phyloP scores from a whole-genome alignment of 37 sponge, comb jelly and placozoan species.

The Tethya wilhelma region DNA sequence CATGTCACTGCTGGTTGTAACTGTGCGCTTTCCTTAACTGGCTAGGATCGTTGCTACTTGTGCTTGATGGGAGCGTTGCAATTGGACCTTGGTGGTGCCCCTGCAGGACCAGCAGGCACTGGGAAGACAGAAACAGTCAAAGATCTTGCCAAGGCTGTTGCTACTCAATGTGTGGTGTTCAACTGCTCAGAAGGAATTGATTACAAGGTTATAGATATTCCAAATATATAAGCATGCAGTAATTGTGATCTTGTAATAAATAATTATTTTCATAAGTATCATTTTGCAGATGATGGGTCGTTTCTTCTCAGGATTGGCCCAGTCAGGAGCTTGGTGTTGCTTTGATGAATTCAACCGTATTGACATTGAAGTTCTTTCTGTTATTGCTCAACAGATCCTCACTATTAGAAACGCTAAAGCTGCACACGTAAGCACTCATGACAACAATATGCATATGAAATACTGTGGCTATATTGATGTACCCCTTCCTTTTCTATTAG shows the following conservation, averaged over 20 bases:
- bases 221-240: background rate
- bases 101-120: constrained; percentile 99
- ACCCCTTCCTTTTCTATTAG: constrained; percentile 14
- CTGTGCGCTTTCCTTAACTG: too few relatives aligned
- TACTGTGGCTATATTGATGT: background rate
- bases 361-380: constrained; percentile 99
- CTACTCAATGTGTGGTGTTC: constrained; percentile 99
- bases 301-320: constrained; percentile 99
- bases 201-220: constrained; percentile 60
- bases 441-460: background rate
- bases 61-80: constrained; percentile 99
- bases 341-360: constrained; percentile 99
- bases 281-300: constrained; percentile 94
- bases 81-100: constrained; percentile 97
- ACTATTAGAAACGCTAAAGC: constrained; percentile 96
- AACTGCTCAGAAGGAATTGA: constrained; percentile 99
- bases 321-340: constrained; percentile 99
- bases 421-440: constrained; percentile 52
- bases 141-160: constrained; percentile 95
- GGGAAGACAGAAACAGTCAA: constrained; percentile 98
- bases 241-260: background rate
- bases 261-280: background rate
- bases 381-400: constrained; percentile 97
- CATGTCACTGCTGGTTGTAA: too few relatives aligned
- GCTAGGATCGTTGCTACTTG: constrained; percentile 94